These are phyloP conservation scores for Hecatera dysodea DNA, from an alignment of 2,888 invertebrate genomes.

Conservation along the genomic window DNA sequence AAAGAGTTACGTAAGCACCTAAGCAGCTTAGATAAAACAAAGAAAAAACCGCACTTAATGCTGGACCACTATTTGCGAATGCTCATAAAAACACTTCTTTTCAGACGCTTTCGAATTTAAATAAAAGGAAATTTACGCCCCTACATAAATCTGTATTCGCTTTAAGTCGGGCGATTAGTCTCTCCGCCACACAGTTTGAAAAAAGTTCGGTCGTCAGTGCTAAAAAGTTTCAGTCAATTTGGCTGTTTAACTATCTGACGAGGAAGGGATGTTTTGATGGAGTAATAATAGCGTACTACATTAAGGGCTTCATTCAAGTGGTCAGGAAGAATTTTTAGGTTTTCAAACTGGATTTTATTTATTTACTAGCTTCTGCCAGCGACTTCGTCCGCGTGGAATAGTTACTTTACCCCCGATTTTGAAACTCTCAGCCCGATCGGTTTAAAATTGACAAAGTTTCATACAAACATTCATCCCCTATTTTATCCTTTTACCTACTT, in stretches of 20 bases:
- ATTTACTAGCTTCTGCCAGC: too few species aligned
- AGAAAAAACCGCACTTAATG: constrained; percentile 32
- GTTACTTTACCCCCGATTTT: too few species aligned
- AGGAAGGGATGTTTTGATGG: neutral
- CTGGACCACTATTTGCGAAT: constrained; percentile 56
- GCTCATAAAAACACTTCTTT: constrained; percentile 60
- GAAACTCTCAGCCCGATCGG: too few species aligned
- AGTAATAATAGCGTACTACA: neutral
- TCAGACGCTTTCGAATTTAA: constrained; percentile 59
- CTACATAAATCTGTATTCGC: constrained; percentile 70
- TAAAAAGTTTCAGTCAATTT: constrained; percentile 23
- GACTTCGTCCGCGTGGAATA: too few species aligned
- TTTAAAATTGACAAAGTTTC: too few species aligned
- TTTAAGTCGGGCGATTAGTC: constrained; percentile 72
- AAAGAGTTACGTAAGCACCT: constrained; percentile 23
- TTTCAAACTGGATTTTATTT: too few species aligned
- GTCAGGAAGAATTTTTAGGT: too few species aligned
- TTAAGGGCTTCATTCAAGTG: too few species aligned
- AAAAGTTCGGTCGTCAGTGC: constrained; percentile 16
- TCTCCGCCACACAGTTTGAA: constrained; percentile 62
- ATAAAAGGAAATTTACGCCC: constrained; percentile 64
- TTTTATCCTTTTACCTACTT: too few species aligned
- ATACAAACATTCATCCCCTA: too few species aligned
- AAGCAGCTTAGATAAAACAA: constrained; percentile 37
- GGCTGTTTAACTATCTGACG: neutral